Evolutionary conservation across 2,113 vertebrate genomes (phyloP).

Genomic region (Circaetus cinerascens): DNA sequence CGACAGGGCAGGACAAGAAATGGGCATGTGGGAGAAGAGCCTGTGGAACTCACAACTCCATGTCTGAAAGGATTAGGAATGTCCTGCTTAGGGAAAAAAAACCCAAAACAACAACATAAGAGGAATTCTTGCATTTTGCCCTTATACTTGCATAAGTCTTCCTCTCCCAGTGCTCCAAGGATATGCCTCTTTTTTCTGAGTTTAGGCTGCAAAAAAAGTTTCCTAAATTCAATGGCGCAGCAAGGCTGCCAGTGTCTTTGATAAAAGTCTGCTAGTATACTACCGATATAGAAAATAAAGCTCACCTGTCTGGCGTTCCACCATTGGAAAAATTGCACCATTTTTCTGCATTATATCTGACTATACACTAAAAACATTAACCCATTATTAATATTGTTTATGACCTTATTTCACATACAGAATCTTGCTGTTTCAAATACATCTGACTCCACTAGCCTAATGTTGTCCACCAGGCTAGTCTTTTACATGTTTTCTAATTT

Average conservation of each 20-base stretch:
- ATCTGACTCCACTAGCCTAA: background rate
- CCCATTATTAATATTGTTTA: background rate
- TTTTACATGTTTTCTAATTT: accelerated
- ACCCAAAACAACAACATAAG: background rate
- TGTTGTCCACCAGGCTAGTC: background rate
- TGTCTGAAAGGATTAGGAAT: background rate
- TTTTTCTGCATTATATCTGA: background rate
- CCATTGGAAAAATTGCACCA: background rate
- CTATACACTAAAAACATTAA: background rate
- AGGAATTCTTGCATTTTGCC: background rate
- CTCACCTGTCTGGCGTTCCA: background rate
- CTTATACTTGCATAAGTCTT: background rate
- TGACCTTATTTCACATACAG: background rate
- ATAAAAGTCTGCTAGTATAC: background rate
- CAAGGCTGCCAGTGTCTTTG: background rate
- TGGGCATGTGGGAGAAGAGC: background rate
- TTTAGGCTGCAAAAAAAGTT: background rate
- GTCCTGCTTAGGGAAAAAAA: background rate
- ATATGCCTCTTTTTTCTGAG: background rate
- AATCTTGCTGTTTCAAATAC: background rate
- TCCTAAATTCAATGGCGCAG: background rate
- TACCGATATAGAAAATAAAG: background rate
- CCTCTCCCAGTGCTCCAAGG: background rate
- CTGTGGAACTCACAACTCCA: background rate
- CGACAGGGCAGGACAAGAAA: background rate